These are phyloP conservation scores for Emmelina monodactyla DNA, from an alignment of 2,888 invertebrate genomes.

Conservation along the genomic window DNA sequence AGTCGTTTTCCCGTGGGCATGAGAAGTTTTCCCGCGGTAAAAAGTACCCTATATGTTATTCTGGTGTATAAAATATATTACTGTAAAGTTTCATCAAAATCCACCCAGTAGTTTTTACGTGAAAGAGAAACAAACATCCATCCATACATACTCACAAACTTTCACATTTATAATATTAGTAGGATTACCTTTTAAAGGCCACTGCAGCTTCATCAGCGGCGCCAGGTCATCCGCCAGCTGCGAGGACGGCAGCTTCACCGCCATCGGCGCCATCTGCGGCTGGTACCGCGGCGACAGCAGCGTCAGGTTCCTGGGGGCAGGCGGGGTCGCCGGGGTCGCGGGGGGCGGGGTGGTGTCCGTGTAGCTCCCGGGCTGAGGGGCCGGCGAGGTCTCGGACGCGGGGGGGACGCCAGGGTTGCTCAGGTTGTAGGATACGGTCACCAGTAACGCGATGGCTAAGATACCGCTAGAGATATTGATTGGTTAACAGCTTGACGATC, in stretches of 20 bases:
- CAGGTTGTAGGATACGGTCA: conserved; percentile 61
- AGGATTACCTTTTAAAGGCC: conserved; percentile 57
- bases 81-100: too few species aligned
- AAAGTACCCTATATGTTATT: too few species aligned
- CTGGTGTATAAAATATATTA: too few species aligned
- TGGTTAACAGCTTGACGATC: too few species aligned
- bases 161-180: too few species aligned
- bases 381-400: conserved; percentile 7
- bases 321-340: background rate
- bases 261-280: background rate
- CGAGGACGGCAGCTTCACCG: conserved; percentile 18
- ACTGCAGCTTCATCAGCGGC: conserved; percentile 34
- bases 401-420: conserved; percentile 23
- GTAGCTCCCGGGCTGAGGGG: conserved; percentile 2
- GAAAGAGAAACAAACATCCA: too few species aligned
- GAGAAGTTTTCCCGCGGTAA: too few species aligned
- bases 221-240: conserved; percentile 23
- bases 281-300: background rate
- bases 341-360: background rate
- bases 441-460: conserved; percentile 55
- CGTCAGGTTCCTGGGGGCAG: conserved; percentile 14
- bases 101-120: too few species aligned
- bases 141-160: too few species aligned
- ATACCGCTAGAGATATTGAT: conserved; percentile 35
- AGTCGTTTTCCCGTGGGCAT: too few species aligned